phyloP scores from a whole-genome alignment of 1,140 invertebrate species.

The Mactra quadrangularis region DNA sequence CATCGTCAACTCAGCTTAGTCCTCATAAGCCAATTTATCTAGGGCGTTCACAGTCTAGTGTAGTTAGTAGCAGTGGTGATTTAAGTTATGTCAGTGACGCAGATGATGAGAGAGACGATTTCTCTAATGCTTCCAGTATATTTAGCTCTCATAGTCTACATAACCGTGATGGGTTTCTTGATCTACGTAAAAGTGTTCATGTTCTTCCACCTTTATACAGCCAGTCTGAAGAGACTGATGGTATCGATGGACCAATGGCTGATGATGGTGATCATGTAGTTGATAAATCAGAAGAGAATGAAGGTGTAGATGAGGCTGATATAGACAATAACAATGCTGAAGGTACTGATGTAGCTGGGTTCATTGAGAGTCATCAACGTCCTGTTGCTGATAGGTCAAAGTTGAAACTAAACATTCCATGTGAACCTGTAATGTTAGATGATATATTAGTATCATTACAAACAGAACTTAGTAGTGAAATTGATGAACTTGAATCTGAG shows the following conservation, averaged over 20 bases:
- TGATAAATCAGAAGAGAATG: neutral
- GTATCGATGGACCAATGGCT: constrained; percentile 1
- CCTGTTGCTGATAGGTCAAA: constrained; percentile 61
- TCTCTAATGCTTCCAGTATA: constrained; percentile 66
- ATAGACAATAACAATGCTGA: neutral
- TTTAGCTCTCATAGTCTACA: constrained; percentile 33
- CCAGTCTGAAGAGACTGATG: constrained; percentile 28
- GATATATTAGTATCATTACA: constrained; percentile 61
- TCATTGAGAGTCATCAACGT: neutral
- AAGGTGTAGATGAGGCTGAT: neutral
- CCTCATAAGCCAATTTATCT: constrained; percentile 40
- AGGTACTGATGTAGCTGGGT: constrained; percentile 1
- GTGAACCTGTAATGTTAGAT: constrained; percentile 32
- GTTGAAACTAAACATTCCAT: constrained; percentile 60
- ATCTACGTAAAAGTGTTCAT: constrained; percentile 32
- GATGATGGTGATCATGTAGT: neutral
- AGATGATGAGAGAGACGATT: constrained; percentile 71
- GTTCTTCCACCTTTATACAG: constrained; percentile 26
- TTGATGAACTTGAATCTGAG: constrained; percentile 72
- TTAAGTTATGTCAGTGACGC: constrained; percentile 70
- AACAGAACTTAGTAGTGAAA: constrained; percentile 68
- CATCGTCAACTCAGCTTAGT: neutral
- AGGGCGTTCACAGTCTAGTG: constrained; percentile 21
- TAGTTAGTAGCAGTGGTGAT: constrained; percentile 56
- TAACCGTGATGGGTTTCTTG: constrained; percentile 42